Evolutionary conservation across 2,113 vertebrate genomes (phyloP), one percentile per base, ranked within the genome.

Genomic region (Tachycineta bicolor): DNA sequence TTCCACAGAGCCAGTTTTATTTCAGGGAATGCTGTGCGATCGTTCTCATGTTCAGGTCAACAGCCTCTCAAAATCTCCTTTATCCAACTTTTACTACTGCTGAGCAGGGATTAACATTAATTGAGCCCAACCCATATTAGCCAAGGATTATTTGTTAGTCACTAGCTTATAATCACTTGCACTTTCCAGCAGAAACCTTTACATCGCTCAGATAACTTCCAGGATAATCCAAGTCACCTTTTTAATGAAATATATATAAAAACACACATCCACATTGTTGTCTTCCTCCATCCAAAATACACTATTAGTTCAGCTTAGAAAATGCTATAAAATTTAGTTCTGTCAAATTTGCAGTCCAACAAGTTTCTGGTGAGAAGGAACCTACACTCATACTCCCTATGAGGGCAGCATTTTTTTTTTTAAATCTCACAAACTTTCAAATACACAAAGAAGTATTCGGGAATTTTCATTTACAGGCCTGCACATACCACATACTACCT

Each of bases 41-140:
- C 37, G 8, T 69, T 77, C 80, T 84, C 64, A 67, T 0, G 3
- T 73, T 74, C 95, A 86, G 56, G 46, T 83, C 84, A 88, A 77
- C 50, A 87, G 73, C 55, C 52, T 44, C 23, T 7, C 49, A 89
- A 93, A 95, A 90, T 60, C 75, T 62, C 83, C 78, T 95, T 95
- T 64, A 96, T 91, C 90, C 81, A 90, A 94, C 90, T 97, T 93
- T 87, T 80, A 95, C 89, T 92, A 50, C 94, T 65, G 65, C 33
- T 96, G 78, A 93, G 83, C 87, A 91, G 71, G 60, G 90, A 97
- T 97, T 97, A 95, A 80, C 47, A 31, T 91, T 86, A 93, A 96
- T 56, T 93, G 89, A 91, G 33, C 55, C 83, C 81, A 80, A n/a
- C 29, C n/a, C 26, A 9, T 60, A 91, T 90, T 84, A 91, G 75